Conservation (phyloP, 2,113 vertebrate species). For the Chaetodon auriga region DNA sequence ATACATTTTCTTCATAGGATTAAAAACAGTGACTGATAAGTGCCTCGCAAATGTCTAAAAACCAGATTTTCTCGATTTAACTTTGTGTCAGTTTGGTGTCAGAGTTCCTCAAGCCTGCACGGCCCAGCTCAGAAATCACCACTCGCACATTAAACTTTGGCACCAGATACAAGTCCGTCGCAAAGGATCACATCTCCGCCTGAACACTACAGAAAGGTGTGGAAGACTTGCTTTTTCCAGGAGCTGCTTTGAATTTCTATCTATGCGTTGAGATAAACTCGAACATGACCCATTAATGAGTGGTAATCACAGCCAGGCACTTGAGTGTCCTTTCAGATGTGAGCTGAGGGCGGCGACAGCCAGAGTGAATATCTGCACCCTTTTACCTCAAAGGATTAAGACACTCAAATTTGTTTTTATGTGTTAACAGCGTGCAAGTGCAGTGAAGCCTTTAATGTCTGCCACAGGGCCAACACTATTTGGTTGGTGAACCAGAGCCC, state of each 20-base stretch:
- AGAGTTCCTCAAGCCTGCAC: constrained; percentile 10
- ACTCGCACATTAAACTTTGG: constrained; percentile 52
- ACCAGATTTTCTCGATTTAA: background rate
- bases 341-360: constrained; percentile 25
- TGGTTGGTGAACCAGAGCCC: constrained; percentile 1
- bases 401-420: constrained; percentile 19
- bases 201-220: constrained; percentile 38
- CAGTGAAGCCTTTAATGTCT: constrained; percentile 1
- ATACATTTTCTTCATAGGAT: constrained; percentile 22
- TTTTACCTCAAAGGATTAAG: constrained; percentile 1
- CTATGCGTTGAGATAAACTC: background rate
- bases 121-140: constrained; percentile 17
- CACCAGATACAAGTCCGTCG: constrained; percentile 44
- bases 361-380: constrained; percentile 1
- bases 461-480: constrained; percentile 28
- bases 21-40: constrained; percentile 36
- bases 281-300: constrained; percentile 5
- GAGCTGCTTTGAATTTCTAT: constrained; percentile 44
- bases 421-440: constrained; percentile 21
- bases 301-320: constrained; percentile 69
- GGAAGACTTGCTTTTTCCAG: constrained; percentile 62
- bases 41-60: constrained; percentile 43
- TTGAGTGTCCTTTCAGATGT: constrained; percentile 63
- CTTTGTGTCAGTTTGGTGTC: constrained; percentile 19
- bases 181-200: constrained; percentile 34